Evolutionary conservation across 2,113 vertebrate genomes (phyloP), one percentile per base, ranked within the genome.

Genomic region (Siphamia tubifer): DNA sequence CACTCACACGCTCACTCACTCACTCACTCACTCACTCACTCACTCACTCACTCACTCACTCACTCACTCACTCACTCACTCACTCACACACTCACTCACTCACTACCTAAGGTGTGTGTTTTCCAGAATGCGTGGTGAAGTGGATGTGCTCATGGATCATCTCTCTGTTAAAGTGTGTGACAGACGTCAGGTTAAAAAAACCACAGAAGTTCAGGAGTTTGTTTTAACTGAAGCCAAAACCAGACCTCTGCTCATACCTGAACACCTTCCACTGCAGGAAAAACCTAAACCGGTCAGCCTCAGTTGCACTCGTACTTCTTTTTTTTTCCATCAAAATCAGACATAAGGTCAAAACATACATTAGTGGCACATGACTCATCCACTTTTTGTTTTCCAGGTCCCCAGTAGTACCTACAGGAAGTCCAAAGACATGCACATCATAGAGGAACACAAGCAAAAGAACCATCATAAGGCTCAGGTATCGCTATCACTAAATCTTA

Each of bases 191-290:
- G 15, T 44, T n/a, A 78, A 82, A 38, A 96, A 92, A 89, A 83
- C 77, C 70, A 98, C 95, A 5, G 54, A 92, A 70, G 93, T 94
- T 20, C 87, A 87, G 78, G 93, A 95, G 77, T 97, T 98, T 86
- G 77, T 81, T 61, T 86, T 99, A 81, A 96, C 92, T 8, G 78
- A 83, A 19, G 90, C 95, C 13, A 95, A 86, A 76, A 91, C 92
- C 56, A 91, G 86, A 0, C 39, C 88, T 54, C 74, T 94, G 47
- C 91, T 87, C 6, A 5, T 87, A 60, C 93, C 94, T 1, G 88
- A 93, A 60, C 82, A 53, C 55, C 89, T 94, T 47, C 93, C 92
- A 1, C 40, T 15, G 16, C 66, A 89, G 81, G 86, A 93, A 58
- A 93, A 93, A 83, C 39, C 39, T 7, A 91, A 61, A 69, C 91